phyloP scores from a whole-genome alignment of 2,888 invertebrate genomes.

The Drosophila sordidula region DNA sequence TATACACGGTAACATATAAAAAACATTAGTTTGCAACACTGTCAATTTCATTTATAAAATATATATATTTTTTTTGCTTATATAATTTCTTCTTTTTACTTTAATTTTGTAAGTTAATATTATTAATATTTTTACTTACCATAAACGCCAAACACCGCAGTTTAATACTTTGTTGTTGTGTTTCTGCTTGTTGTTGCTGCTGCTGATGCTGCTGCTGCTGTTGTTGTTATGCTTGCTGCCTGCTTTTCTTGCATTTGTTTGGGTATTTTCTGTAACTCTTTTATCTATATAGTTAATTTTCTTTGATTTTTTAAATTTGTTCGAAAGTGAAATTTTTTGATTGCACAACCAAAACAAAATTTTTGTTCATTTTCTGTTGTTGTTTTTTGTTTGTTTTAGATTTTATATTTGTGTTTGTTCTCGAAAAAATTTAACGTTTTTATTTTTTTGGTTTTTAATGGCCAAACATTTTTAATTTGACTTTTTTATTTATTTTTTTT shows the following conservation, averaged over 20 bases:
- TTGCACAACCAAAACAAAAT: slow-evolving; percentile 51
- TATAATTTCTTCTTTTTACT: neutral
- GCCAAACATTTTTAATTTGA: slow-evolving; percentile 10
- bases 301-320: slow-evolving; percentile 35
- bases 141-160: slow-evolving; percentile 79
- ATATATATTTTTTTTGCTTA: too few species aligned
- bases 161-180: slow-evolving; percentile 69
- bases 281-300: neutral
- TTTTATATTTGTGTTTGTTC: slow-evolving; percentile 7
- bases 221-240: slow-evolving; percentile 26
- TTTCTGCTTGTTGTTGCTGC: slow-evolving; percentile 23
- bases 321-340: slow-evolving; percentile 50
- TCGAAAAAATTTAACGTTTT: slow-evolving; percentile 14
- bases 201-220: slow-evolving; percentile 19
- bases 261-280: slow-evolving; percentile 6
- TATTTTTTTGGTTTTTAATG: neutral
- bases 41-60: too few species aligned
- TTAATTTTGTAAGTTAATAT: too few species aligned
- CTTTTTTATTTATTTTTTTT: neutral
- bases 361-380: slow-evolving; percentile 36
- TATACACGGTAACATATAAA: too few species aligned
- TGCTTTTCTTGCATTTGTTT: slow-evolving; percentile 46
- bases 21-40: too few species aligned
- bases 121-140: slow-evolving; percentile 47
- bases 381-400: slow-evolving; percentile 1